Conservation (phyloP, 1,140 invertebrate species). For the Calephelis virginiensis region DNA sequence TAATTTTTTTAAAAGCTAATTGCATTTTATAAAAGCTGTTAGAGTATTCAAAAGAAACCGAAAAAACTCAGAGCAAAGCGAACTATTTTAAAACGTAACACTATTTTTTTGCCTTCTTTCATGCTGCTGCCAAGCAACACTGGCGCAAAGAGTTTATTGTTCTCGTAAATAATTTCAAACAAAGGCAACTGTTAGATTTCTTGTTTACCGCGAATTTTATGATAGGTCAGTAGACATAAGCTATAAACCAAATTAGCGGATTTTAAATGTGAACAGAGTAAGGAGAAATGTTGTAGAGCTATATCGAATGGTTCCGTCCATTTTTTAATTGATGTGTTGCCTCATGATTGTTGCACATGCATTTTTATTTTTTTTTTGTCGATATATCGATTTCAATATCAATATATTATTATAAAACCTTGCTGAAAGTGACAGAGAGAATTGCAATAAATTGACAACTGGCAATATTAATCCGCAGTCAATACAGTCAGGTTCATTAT, state of each 20-base stretch:
- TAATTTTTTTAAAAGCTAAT: too few species aligned
- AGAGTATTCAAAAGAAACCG: too few species aligned
- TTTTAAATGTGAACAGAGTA: constrained; percentile 24
- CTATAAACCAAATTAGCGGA: constrained; percentile 45
- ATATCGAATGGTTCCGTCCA: neutral
- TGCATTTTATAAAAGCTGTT: too few species aligned
- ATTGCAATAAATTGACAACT: too few species aligned
- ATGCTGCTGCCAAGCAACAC: neutral
- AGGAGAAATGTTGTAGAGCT: neutral
- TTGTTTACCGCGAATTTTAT: constrained; percentile 35
- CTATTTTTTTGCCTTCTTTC: neutral
- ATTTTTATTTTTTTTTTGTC: too few species aligned
- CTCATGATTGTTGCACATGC: too few species aligned
- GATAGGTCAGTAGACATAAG: constrained; percentile 31
- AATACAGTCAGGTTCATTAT: too few species aligned
- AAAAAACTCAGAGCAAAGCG: too few species aligned
- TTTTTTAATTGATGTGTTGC: too few species aligned
- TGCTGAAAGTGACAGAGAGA: neutral
- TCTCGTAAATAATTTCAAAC: constrained; percentile 1
- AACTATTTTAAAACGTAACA: neutral
- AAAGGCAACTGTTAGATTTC: neutral
- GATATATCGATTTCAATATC: too few species aligned
- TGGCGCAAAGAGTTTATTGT: constrained; percentile 9
- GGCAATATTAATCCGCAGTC: too few species aligned
- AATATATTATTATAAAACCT: neutral